Base-by-base conservation (phyloP, 2,888 invertebrate genomes). In the Hypomecis atomaria region DNA sequence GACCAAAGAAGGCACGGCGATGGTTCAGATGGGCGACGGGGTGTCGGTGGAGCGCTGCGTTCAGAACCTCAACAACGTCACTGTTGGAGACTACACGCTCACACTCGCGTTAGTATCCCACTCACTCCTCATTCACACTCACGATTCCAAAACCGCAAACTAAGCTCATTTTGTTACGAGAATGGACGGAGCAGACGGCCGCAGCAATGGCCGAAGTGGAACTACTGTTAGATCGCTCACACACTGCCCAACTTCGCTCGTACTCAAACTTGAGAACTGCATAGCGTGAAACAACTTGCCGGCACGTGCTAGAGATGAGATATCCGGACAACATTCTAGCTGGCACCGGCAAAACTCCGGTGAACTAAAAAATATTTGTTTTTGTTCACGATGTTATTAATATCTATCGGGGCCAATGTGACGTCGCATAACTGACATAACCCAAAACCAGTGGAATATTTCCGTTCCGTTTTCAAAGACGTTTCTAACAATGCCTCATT, bases 1-100 rank as follows among this genome's bases (percentile, higher is more conserved):
- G 93, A 98, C 98, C 68, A 99, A 99, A 93, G 98, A 99, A 82
- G 99, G 99, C 71, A 98, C 99, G 62, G 99, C 99, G 50, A 99
- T 99, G 99, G 97, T 99, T 58, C 99, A 99, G 92, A 98, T 99
- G 98, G 99, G 99, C 7, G 99, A 99, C 88, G 96, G 96, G 10
- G 95, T 97, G 63, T 97, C 99, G 8, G 98, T 99, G 47, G 99
- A 99, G 90, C 94, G 99, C 76, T 98, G 98, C 85, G 97, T 99
- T 67, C 97, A 97, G 86, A 98, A 99, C 90, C 94, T 99, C 72
- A 98, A 98, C 94, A 98, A 98, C 88, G 96, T 97, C 74, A 96
- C 96, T 76, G 97, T 99, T 78, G 98, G 96, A 59, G 94, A 94
- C 78, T 94, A 93, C 86, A 94, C 94, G 62, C 93, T 93, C 77